These are phyloP conservation scores for Clusia tigrina DNA, from an alignment of 2,888 invertebrate species.

Conservation along the genomic window DNA sequence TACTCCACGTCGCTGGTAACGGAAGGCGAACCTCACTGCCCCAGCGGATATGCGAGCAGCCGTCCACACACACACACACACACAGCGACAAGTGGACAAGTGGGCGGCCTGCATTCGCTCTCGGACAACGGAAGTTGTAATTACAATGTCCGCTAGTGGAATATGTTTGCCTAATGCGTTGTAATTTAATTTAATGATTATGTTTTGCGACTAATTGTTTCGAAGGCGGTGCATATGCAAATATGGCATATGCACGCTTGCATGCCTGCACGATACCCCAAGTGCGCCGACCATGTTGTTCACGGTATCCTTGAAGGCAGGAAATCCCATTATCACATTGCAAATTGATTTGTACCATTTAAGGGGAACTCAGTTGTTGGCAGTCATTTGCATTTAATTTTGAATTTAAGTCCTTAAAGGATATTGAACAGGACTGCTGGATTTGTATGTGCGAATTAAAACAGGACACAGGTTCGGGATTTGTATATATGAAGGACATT, in stretches of 20 bases:
- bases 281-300: not conserved
- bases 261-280: too few relatives aligned
- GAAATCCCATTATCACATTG: not conserved
- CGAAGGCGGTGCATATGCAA: constrained; percentile 44
- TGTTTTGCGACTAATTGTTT: constrained; percentile 46
- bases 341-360: constrained; percentile 12
- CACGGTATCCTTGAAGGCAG: not conserved
- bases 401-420: too few relatives aligned
- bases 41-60: not conserved
- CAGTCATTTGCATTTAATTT: too few relatives aligned
- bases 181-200: constrained; percentile 48
- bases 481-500: too few relatives aligned
- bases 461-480: too few relatives aligned
- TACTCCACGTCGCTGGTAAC: constrained; percentile 27
- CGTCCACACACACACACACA: not conserved
- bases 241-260: constrained; percentile 27
- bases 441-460: too few relatives aligned
- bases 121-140: constrained; percentile 57
- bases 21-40: not conserved
- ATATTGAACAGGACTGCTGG: too few relatives aligned
- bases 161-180: constrained; percentile 30
- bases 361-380: too few relatives aligned
- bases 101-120: not conserved
- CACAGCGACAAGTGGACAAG: not conserved
- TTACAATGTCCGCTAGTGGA: constrained; percentile 47